phyloP scores from a whole-genome alignment of 1,140 invertebrate genomes.

The Chelonus insularis region DNA sequence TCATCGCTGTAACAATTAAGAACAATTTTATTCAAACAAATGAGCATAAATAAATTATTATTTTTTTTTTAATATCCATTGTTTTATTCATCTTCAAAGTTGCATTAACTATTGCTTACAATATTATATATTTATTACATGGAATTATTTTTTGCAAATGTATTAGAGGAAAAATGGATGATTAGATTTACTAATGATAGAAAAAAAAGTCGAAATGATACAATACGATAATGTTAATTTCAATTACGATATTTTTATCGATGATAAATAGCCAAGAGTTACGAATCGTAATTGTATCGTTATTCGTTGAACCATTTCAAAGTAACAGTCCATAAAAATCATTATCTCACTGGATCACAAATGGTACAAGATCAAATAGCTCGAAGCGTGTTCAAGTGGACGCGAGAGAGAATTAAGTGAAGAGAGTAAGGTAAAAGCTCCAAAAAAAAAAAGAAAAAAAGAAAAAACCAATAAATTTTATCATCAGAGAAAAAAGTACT shows the following conservation, averaged over 20 bases:
- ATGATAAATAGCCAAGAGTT: neutral
- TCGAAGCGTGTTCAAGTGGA: constrained; percentile 29
- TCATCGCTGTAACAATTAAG: neutral
- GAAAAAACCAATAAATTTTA: constrained; percentile 28
- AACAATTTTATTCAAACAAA: no score
- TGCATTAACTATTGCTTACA: no score
- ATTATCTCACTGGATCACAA: constrained; percentile 23
- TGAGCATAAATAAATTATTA: no score
- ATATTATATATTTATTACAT: no score
- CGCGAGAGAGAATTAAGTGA: constrained; percentile 27
- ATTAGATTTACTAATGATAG: no score
- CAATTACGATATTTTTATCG: neutral
- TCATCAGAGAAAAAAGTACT: constrained; percentile 23
- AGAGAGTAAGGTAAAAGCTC: constrained; percentile 19
- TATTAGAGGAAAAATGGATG: no score
- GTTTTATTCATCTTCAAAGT: no score
- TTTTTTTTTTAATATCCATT: no score
- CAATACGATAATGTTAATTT: constrained; percentile 4
- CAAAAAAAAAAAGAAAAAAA: constrained; percentile 20
- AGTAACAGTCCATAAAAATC: constrained; percentile 27
- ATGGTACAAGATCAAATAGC: constrained; percentile 28
- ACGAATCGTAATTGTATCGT: constrained; percentile 27
- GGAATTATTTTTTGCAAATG: no score
- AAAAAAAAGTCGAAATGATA: no score
- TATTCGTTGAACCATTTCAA: constrained; percentile 26